A percentile compares a stretch with the other conserved stretches of the same genome.
These are phyloP conservation scores for Phthorimaea operculella DNA, from an alignment of 1,140 invertebrate genomes.

Conservation along the genomic window DNA sequence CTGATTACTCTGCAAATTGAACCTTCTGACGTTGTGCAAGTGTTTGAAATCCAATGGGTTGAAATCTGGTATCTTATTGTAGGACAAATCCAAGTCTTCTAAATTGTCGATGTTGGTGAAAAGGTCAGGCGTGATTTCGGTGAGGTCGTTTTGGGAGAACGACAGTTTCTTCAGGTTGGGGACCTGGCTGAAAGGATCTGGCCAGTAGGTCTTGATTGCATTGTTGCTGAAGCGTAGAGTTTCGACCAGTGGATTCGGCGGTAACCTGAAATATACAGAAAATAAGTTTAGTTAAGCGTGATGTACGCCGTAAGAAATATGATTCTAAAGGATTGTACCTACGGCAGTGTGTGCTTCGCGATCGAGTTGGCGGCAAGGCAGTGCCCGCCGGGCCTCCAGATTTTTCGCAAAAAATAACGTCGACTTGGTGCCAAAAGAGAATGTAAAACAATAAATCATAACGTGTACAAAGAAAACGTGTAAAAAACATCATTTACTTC, in stretches of 20 bases:
- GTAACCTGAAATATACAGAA: slow-evolving; percentile 44
- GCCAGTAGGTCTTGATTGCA: slow-evolving; percentile 55
- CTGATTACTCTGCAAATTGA: slow-evolving; percentile 53
- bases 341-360: too few relatives aligned
- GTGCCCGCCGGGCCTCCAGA: too few relatives aligned
- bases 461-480: too few relatives aligned
- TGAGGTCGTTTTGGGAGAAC: slow-evolving; percentile 50
- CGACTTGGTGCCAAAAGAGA: too few relatives aligned
- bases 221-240: slow-evolving; percentile 53
- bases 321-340: too few relatives aligned
- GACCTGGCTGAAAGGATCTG: slow-evolving; percentile 51
- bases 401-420: too few relatives aligned
- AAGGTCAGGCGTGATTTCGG: slow-evolving; percentile 49
- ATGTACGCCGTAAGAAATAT: too few relatives aligned
- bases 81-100: slow-evolving; percentile 65
- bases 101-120: slow-evolving; percentile 50
- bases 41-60: slow-evolving; percentile 49
- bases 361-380: too few relatives aligned
- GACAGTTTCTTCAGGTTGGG: slow-evolving; percentile 47
- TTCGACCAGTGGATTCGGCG: slow-evolving; percentile 50
- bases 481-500: too few relatives aligned
- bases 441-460: too few relatives aligned
- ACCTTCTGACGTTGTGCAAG: slow-evolving; percentile 38
- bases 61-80: slow-evolving; percentile 61
- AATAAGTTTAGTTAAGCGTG: neutral